phyloP scores from a whole-genome alignment of 2,888 invertebrate species.

The Ormia ochracea region DNA sequence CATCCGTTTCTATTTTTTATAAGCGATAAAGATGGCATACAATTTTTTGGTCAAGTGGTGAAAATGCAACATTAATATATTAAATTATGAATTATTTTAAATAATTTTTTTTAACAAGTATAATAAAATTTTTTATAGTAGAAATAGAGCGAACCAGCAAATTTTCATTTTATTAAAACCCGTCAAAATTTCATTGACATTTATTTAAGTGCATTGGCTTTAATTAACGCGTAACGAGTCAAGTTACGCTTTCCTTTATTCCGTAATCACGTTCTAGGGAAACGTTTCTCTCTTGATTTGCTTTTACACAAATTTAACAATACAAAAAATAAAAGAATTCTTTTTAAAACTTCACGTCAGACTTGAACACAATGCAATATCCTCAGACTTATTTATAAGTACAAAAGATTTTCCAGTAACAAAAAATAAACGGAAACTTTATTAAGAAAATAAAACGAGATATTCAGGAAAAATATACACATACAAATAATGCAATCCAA shows the following conservation, averaged over 20 bases:
- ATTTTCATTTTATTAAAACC: background rate
- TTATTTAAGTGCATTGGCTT: background rate
- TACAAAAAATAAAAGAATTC: background rate
- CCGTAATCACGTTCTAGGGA: slow-evolving; percentile 12
- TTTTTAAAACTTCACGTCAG: background rate
- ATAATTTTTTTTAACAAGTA: too few species aligned
- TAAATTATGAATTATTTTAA: background rate
- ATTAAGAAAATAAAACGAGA: background rate
- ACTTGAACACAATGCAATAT: slow-evolving; percentile 15
- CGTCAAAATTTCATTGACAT: background rate
- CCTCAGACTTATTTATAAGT: slow-evolving; percentile 32
- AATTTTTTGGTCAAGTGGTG: slow-evolving; percentile 64
- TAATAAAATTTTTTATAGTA: background rate
- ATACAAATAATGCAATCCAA: slow-evolving; percentile 16
- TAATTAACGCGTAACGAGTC: slow-evolving; percentile 32
- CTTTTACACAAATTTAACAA: background rate
- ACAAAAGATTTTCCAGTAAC: slow-evolving; percentile 30
- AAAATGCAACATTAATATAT: slow-evolving; percentile 23
- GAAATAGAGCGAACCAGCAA: too few species aligned
- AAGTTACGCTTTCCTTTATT: slow-evolving; percentile 11
- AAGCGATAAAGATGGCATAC: slow-evolving; percentile 60
- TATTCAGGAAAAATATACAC: background rate
- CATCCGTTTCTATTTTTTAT: slow-evolving; percentile 66
- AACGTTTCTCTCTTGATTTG: slow-evolving; percentile 2
- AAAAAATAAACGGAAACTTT: slow-evolving; percentile 42